phyloP scores from a whole-genome alignment of 2,113 vertebrate genomes.

The Dasyornis broadbenti region DNA sequence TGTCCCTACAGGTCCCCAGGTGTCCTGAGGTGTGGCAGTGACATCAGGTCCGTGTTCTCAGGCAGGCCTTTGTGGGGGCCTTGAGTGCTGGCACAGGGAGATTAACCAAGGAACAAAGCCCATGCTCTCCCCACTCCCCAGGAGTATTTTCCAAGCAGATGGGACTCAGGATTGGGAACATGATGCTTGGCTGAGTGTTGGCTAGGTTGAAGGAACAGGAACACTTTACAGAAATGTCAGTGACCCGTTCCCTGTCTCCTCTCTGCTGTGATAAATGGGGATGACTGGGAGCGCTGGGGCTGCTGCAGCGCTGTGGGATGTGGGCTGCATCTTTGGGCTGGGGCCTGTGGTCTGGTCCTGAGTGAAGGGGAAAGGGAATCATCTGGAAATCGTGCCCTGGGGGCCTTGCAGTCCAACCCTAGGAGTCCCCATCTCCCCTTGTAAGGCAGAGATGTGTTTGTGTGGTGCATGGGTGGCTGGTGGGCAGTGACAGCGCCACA shows the following conservation, averaged over 20 bases:
- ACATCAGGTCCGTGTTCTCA: neutral
- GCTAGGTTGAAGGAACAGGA: neutral
- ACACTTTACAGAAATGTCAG: neutral
- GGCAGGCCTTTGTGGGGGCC: accelerated
- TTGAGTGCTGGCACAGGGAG: neutral
- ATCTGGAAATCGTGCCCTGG: neutral
- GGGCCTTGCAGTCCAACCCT: neutral
- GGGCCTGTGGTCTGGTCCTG: neutral
- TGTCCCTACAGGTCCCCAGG: accelerated
- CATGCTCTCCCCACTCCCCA: neutral
- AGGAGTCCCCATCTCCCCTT: neutral
- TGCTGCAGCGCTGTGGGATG: accelerated
- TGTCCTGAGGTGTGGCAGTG: neutral
- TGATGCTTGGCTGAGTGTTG: neutral
- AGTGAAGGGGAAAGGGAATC: neutral
- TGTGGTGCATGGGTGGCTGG: neutral
- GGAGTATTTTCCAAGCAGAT: neutral
- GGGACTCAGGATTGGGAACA: neutral
- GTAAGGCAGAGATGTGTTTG: neutral
- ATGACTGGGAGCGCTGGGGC: neutral
- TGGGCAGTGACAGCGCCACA: accelerated
- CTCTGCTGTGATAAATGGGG: neutral
- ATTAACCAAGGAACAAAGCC: neutral
- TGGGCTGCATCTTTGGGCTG: neutral
- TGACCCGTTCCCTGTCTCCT: neutral